Base-by-base conservation (phyloP, 2,797 vertebrate genomes). In the Delichon dasypus region DNA sequence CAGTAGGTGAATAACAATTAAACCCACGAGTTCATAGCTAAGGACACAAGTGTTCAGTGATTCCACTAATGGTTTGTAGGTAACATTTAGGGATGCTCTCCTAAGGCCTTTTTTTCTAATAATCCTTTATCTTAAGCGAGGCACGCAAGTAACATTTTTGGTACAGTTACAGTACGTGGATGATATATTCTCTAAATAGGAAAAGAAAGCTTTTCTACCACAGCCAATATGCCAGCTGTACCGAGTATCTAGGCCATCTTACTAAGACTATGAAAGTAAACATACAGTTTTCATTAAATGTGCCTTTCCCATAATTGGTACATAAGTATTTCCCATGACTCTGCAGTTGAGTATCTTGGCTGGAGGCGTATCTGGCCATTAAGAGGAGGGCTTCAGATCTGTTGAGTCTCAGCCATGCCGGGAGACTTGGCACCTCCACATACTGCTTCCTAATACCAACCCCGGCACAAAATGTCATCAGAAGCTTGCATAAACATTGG, bases 401-500 rank as follows among this genome's bases (percentile, higher is more conserved):
- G 95, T 97, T 94, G 97, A 97, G 97, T 97, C 97, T 95, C 97
- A 98, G 97, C 94, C 95, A 72, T 97, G 96, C 96, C 20, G 94
- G 96, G 97, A 97, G 97, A 96, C 96, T 98, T 98, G 98, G 98
- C 97, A 97, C 97, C 94, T 98, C 96, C 92, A 96, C 96, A 95
- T 77, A 62, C 96, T 97, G 97, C 98, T 98, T 98, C 96, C 97
- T 98, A 97, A 98, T 98, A 98, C 97, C 97, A 98, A 94, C 96
- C 97, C 95, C 93, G 23, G 96, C 95, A 97, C 95, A 97, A 98
- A 98, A 98, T 98, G 98, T 98, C 98, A 98, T 98, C 98, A 98
- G 98, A 98, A 98, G 97, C 98, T 97, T 98, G 97, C 97, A 97
- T 98, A 98, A 98, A 98, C 97, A 98, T 97, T 98, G 97, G 97